Evolutionary conservation across 1,140 invertebrate genomes (phyloP).

Genomic region (Lepidurus arcticus): DNA sequence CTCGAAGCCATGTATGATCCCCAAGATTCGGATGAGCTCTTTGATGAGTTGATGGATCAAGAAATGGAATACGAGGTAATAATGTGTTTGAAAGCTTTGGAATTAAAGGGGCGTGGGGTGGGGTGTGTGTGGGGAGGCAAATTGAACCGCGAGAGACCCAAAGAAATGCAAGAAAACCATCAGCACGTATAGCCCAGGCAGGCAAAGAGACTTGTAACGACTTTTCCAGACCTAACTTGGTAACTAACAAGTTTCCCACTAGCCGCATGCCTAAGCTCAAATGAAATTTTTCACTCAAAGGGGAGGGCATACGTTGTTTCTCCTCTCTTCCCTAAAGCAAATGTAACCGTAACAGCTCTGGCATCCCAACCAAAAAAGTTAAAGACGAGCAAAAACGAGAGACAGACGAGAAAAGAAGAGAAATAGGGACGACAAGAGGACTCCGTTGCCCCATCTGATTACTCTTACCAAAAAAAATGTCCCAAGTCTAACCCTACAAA

Average conservation of each 20-base stretch:
- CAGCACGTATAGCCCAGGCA: background rate
- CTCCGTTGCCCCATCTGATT: background rate
- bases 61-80: constrained; percentile 35
- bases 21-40: constrained; percentile 24
- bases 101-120: too few species aligned
- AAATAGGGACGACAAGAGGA: background rate
- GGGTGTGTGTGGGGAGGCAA: too few species aligned
- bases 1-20: constrained; percentile 29
- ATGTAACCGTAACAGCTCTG: background rate
- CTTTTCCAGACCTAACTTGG: background rate
- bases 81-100: background rate
- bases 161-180: background rate
- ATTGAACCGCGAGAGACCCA: too few species aligned
- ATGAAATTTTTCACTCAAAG: too few species aligned
- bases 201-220: background rate
- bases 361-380: background rate
- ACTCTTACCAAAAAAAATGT: background rate
- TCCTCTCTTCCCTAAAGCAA: background rate
- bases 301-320: too few species aligned
- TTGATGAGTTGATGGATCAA: constrained; percentile 29
- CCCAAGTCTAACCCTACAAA: background rate
- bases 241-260: background rate
- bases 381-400: background rate
- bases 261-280: too few species aligned
- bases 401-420: background rate